A percentile compares a stretch with the other conserved stretches of the same genome.
phyloP scores from a whole-genome alignment of 92 coral and sea anemone species.

The Phymanthus crucifer region DNA sequence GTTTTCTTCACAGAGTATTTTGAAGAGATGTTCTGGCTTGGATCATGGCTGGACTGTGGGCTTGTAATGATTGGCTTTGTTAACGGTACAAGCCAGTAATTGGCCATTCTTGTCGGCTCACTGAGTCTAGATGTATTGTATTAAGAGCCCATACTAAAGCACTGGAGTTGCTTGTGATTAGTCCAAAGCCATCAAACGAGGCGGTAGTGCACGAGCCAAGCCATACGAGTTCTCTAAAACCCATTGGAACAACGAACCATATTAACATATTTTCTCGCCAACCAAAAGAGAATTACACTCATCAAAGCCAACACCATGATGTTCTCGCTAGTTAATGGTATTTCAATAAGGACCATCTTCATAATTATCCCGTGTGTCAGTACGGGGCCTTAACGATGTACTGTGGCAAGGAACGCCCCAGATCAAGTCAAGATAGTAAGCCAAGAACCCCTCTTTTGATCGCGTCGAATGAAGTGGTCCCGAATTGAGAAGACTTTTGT shows the following conservation, averaged over 20 bases:
- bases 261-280: slow-evolving; percentile 51
- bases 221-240: slow-evolving; percentile 8
- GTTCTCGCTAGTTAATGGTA: slow-evolving; percentile 16
- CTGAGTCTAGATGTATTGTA: slow-evolving; percentile 22
- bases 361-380: slow-evolving; percentile 30
- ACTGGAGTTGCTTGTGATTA: slow-evolving; percentile 16
- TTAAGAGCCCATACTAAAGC: slow-evolving; percentile 42
- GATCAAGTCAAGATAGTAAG: slow-evolving; percentile 18
- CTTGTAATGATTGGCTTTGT: slow-evolving; percentile 38
- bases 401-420: slow-evolving; percentile 28
- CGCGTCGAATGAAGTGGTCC: slow-evolving; percentile 31
- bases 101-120: slow-evolving; percentile 29
- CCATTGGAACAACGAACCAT: not conserved
- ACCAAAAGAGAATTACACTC: slow-evolving; percentile 6
- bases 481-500: slow-evolving; percentile 28
- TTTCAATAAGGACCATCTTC: slow-evolving; percentile 9
- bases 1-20: not conserved
- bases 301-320: slow-evolving; percentile 9
- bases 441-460: slow-evolving; percentile 5
- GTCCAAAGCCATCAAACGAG: slow-evolving; percentile 9
- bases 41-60: not conserved
- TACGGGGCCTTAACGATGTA: slow-evolving; percentile 19
- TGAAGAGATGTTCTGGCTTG: not conserved
- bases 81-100: slow-evolving; percentile 21
- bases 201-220: slow-evolving; percentile 4